Conservation (phyloP, 2,797 vertebrate genomes). For the Novumbra hubbsi region DNA sequence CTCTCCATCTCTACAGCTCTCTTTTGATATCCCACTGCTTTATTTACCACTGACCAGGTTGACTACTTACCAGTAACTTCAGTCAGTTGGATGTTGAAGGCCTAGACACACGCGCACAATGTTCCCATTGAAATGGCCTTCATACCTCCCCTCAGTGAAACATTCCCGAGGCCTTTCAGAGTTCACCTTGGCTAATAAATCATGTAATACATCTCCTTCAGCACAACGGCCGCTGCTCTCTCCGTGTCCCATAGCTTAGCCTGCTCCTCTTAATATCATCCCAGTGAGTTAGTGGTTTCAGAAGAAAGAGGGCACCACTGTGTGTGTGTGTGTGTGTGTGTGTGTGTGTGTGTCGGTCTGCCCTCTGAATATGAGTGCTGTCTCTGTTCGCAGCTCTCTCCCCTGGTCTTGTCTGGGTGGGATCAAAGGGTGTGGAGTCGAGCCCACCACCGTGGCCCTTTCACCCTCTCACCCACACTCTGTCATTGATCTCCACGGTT, state of each 20-base stretch:
- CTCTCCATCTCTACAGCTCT: conserved; percentile 16
- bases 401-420: conserved; percentile 4
- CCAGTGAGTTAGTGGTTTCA: conserved; percentile 11
- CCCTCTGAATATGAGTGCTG: conserved; percentile 43
- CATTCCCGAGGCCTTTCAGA: conserved; percentile 57
- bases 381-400: conserved; percentile 21
- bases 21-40: conserved; percentile 45
- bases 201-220: conserved; percentile 60
- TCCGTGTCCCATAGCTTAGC: neutral
- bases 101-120: conserved; percentile 56
- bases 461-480: conserved; percentile 51
- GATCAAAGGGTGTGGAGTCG: conserved; percentile 60
- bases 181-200: conserved; percentile 67
- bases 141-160: conserved; percentile 62
- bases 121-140: conserved; percentile 46
- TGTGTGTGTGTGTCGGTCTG: conserved; percentile 60
- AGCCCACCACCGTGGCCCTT: conserved; percentile 63
- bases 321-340: conserved; percentile 53
- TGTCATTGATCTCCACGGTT: conserved; percentile 19
- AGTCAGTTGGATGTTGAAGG: conserved; percentile 3
- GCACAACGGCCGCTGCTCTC: neutral
- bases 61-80: conserved; percentile 37
- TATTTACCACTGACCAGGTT: conserved; percentile 39
- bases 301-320: conserved; percentile 60
- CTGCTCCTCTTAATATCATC: conserved; percentile 45